phyloP scores from a whole-genome alignment of 2,888 invertebrate genomes.

The Antitype chi region DNA sequence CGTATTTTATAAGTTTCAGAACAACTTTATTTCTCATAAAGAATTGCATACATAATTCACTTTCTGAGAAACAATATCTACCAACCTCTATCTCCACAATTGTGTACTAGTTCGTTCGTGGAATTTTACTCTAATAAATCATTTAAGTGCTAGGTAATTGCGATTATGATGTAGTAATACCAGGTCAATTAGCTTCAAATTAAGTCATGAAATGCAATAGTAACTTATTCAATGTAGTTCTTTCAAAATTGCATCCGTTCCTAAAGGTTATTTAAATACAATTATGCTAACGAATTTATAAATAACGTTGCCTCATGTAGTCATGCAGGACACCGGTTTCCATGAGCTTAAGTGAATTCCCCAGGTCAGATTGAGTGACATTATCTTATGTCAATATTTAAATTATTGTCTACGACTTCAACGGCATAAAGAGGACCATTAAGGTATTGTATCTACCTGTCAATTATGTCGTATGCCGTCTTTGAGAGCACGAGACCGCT shows the following conservation, averaged over 20 bases:
- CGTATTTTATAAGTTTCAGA: too few species aligned
- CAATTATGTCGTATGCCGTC: not conserved
- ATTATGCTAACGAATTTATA: constrained; percentile 7
- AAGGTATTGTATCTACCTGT: too few species aligned
- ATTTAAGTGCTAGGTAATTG: not conserved
- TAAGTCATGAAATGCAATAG: constrained; percentile 10
- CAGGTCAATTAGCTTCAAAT: constrained; percentile 4
- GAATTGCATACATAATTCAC: too few species aligned
- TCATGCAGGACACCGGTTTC: constrained; percentile 30
- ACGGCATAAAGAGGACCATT: not conserved
- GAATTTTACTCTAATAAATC: constrained; percentile 19
- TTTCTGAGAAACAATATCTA: too few species aligned
- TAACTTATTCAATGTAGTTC: constrained; percentile 12
- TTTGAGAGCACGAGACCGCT: not conserved
- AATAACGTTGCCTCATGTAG: constrained; percentile 21
- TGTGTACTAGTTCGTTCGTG: not conserved
- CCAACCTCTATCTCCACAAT: not conserved
- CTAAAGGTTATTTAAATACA: constrained; percentile 1
- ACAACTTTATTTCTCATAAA: too few species aligned
- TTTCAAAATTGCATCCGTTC: constrained; percentile 24
- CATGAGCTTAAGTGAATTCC: constrained; percentile 18
- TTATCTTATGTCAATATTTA: constrained; percentile 4
- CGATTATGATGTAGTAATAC: constrained; percentile 21
- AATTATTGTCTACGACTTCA: constrained; percentile 5
- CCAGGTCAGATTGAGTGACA: constrained; percentile 19